These are phyloP conservation scores for Philypnodon macrostomus DNA, from an alignment of 2,797 vertebrate genomes.

Conservation along the genomic window DNA sequence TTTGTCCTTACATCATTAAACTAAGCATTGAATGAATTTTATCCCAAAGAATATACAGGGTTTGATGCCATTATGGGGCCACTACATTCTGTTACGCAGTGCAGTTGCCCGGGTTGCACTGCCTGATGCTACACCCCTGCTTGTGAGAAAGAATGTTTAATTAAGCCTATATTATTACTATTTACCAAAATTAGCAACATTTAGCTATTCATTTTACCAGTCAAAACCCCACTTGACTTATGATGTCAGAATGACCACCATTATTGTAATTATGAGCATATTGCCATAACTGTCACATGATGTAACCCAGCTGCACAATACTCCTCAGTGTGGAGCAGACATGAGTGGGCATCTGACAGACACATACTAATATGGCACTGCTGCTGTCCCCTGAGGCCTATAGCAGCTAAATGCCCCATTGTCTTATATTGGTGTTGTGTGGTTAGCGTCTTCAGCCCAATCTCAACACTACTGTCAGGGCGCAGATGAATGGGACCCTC, in stretches of 20 bases:
- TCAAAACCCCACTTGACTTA: background rate
- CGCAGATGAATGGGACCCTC: background rate
- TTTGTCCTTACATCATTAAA: too few relatives aligned
- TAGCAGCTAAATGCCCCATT: conserved; percentile 15
- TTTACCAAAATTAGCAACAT: background rate
- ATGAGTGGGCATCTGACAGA: background rate
- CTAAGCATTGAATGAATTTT: too few relatives aligned
- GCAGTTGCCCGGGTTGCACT: too few relatives aligned
- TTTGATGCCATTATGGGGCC: too few relatives aligned
- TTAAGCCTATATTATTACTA: too few relatives aligned
- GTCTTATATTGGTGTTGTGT: conserved; percentile 18
- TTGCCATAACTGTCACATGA: background rate
- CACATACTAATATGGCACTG: too few relatives aligned
- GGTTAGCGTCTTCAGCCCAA: conserved; percentile 3
- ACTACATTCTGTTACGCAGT: too few relatives aligned
- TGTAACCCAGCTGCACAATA: conserved; percentile 1
- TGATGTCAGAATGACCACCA: background rate
- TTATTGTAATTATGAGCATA: background rate
- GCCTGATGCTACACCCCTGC: too few relatives aligned
- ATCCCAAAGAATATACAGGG: too few relatives aligned
- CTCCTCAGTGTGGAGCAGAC: background rate
- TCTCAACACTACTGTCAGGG: conserved; percentile 13
- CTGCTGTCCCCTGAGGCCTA: conserved; percentile 12
- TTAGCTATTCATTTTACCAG: too few relatives aligned
- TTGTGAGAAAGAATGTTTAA: too few relatives aligned